phyloP scores from a whole-genome alignment of 2,797 vertebrate species.

The Mareca strepera region DNA sequence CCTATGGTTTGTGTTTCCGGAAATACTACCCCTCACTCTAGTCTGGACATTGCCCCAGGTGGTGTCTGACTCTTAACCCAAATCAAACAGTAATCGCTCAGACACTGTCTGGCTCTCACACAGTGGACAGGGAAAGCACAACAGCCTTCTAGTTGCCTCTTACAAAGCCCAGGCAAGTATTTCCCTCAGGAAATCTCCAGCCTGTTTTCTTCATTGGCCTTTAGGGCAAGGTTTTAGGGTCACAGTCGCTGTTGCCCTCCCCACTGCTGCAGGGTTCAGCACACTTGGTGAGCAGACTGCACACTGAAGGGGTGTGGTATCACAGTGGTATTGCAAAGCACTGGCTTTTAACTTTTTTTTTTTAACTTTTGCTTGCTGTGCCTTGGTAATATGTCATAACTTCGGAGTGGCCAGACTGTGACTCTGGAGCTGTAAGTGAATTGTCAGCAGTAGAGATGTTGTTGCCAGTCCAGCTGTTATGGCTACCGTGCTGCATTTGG shows the following conservation, averaged over 20 bases:
- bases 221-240: not conserved
- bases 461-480: not conserved
- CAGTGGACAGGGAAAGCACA: not conserved
- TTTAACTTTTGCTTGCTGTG: not conserved
- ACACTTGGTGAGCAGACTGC: not conserved
- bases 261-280: not conserved
- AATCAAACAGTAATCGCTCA: slow-evolving; percentile 48
- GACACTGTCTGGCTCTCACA: slow-evolving; percentile 38
- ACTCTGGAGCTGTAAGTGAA: not conserved
- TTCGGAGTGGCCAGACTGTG: not conserved
- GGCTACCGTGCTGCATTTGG: not conserved
- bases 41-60: slow-evolving; percentile 43
- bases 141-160: not conserved
- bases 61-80: slow-evolving; percentile 67
- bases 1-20: slow-evolving; percentile 32
- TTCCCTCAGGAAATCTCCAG: slow-evolving; percentile 5
- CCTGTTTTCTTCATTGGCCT: not conserved
- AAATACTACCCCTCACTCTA: not conserved
- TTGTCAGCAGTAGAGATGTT: not conserved
- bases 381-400: not conserved
- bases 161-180: not conserved
- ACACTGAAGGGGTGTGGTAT: not conserved
- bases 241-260: not conserved
- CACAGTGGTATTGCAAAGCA: rapidly evolving
- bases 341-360: not conserved